Evolutionary conservation across 1,140 invertebrate genomes (phyloP).

Genomic region (Heterodera carotae): DNA sequence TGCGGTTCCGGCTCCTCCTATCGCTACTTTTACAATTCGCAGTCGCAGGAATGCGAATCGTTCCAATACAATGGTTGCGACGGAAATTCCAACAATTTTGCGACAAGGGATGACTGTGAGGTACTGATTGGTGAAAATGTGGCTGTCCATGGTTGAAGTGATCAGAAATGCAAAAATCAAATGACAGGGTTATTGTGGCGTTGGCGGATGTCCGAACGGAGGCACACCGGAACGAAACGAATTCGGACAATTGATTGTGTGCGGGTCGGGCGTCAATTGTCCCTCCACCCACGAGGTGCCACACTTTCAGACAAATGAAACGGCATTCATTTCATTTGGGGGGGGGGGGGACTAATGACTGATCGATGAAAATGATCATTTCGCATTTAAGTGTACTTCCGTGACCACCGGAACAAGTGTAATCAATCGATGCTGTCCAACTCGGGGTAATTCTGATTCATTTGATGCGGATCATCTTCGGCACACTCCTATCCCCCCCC

Average conservation of each 20-base stretch:
- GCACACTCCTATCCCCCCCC: too few relatives aligned
- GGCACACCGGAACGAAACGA: constrained; percentile 64
- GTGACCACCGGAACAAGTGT: constrained; percentile 59
- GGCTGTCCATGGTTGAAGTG: too few relatives aligned
- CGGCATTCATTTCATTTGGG: too few relatives aligned
- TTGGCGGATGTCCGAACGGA: constrained; percentile 64
- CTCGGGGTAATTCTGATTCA: constrained; percentile 36
- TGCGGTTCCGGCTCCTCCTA: constrained; percentile 64
- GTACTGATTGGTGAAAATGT: not conserved
- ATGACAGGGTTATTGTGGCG: constrained; percentile 53
- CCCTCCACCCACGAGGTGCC: constrained; percentile 59
- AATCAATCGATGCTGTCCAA: constrained; percentile 63
- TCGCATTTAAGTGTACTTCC: constrained; percentile 45
- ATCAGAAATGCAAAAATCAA: not conserved
- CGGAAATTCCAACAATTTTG: constrained; percentile 64
- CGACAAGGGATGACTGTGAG: constrained; percentile 59
- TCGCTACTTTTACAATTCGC: constrained; percentile 64
- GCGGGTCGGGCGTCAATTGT: constrained; percentile 54
- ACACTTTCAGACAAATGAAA: not conserved
- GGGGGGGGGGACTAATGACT: not conserved
- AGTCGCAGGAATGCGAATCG: constrained; percentile 64
- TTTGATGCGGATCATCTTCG: too few relatives aligned
- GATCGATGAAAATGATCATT: not conserved
- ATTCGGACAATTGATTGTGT: constrained; percentile 64
- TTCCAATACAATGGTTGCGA: constrained; percentile 61